Conservation (phyloP, 53 echinoderm and acorn worm species). For the Patiria pectinifera region DNA sequence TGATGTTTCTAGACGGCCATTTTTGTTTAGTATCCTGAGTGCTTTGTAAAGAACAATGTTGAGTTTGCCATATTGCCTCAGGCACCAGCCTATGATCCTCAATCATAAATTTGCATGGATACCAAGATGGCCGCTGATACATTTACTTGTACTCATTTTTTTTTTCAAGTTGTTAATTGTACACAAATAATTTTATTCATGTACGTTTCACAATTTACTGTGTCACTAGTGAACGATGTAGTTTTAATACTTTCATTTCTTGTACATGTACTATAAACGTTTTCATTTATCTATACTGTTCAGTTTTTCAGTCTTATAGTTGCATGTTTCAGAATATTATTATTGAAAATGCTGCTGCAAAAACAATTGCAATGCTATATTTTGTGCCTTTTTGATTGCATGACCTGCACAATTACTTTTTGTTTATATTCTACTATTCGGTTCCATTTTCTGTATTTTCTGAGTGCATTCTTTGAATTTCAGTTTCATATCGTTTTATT, state of each 20-base stretch:
- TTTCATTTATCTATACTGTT: neutral
- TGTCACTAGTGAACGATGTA: neutral
- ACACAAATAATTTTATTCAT: no score
- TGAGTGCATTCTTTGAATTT: neutral
- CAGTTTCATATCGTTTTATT: neutral
- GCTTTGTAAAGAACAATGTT: neutral
- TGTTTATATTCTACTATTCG: neutral
- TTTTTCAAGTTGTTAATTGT: no score
- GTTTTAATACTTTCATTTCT: slow-evolving; percentile 9
- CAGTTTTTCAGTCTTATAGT: neutral
- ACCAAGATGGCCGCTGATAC: neutral
- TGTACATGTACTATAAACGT: neutral
- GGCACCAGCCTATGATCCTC: neutral
- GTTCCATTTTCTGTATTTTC: neutral
- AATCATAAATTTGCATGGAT: neutral
- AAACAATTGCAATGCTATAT: neutral
- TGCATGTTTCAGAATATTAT: neutral
- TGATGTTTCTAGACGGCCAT: neutral
- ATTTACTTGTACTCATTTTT: no score
- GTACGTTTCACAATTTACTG: neutral
- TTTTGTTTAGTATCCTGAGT: neutral
- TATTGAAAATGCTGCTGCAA: neutral
- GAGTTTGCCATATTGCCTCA: neutral
- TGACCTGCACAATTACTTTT: neutral
- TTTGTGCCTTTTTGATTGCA: neutral